Conservation (phyloP, 2,888 invertebrate genomes). For the Hypolimnas misippus region DNA sequence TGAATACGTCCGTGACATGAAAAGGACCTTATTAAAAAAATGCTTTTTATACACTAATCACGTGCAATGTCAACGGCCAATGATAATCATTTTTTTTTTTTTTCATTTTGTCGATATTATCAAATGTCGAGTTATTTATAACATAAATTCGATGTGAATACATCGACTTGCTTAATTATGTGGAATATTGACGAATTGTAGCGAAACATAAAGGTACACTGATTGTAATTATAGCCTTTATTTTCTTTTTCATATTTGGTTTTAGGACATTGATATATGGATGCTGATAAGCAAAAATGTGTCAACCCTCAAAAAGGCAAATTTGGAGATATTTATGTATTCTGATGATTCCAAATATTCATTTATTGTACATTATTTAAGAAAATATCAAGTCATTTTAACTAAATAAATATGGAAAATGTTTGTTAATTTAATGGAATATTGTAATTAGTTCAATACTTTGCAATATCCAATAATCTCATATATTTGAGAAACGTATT, state of each 20-base stretch:
- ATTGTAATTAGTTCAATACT: too few species aligned
- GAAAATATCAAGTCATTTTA: too few species aligned
- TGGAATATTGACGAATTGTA: conserved; percentile 19
- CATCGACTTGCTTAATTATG: conserved; percentile 9
- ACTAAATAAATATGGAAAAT: too few species aligned
- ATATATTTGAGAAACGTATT: too few species aligned
- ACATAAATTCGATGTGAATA: background rate
- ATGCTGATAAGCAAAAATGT: too few species aligned
- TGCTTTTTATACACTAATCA: background rate
- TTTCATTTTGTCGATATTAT: background rate
- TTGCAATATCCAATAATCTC: too few species aligned
- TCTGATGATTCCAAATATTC: too few species aligned
- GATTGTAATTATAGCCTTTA: background rate
- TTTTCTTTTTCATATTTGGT: background rate
- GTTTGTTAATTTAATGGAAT: too few species aligned
- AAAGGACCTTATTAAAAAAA: conserved; percentile 4
- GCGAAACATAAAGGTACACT: background rate
- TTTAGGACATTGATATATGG: too few species aligned
- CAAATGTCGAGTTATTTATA: conserved; percentile 1
- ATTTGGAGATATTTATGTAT: too few species aligned
- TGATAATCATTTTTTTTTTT: conserved; percentile 2
- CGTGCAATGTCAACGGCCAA: background rate
- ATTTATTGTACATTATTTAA: too few species aligned
- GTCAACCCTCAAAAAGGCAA: too few species aligned
- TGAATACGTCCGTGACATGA: background rate